A percentile compares a stretch with the other conserved stretches of the same genome.
Conservation (phyloP, 1,140 invertebrate species). For the Zaprionus ornatus region DNA sequence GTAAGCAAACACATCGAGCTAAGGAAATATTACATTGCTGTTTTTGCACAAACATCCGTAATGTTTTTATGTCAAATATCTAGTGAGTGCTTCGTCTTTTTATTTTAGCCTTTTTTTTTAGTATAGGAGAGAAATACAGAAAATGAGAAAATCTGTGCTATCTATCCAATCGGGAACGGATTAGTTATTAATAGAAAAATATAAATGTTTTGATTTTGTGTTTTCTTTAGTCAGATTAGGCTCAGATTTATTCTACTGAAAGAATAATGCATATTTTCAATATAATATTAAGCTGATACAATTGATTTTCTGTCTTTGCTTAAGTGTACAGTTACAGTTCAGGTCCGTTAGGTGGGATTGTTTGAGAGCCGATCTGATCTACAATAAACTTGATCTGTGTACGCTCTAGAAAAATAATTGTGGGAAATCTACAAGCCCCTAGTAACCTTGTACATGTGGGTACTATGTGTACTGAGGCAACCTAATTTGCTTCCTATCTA, state of each 20-base stretch:
- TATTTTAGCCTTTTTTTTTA: background rate
- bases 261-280: background rate
- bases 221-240: no score
- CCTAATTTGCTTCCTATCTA: constrained; percentile 7
- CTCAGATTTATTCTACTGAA: no score
- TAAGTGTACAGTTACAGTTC: background rate
- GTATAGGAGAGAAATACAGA: background rate
- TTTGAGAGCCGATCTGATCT: background rate
- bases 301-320: background rate
- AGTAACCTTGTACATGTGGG: constrained; percentile 2
- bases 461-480: background rate
- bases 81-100: no score
- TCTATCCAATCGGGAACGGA: background rate
- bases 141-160: background rate
- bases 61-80: no score
- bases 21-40: background rate
- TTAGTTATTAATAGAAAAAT: background rate
- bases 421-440: background rate
- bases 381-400: background rate
- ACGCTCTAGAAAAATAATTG: background rate
- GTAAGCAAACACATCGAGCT: background rate
- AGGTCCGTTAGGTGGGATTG: background rate
- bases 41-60: no score
- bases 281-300: background rate
- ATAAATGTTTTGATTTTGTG: background rate